These are phyloP conservation scores for Prenolepis imparis DNA, from an alignment of 2,888 invertebrate species.

Conservation along the genomic window DNA sequence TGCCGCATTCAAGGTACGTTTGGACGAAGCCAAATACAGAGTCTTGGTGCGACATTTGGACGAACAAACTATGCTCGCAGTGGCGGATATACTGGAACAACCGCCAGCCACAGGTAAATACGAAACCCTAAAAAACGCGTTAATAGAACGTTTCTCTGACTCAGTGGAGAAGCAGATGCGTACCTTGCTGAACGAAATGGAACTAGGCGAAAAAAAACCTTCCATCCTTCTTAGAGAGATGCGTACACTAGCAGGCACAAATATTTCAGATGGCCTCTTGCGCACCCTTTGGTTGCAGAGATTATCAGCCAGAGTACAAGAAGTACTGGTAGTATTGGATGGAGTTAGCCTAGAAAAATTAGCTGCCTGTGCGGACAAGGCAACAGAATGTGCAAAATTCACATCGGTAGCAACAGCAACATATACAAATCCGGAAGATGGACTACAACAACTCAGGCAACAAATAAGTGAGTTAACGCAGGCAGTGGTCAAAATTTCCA, in stretches of 20 bases:
- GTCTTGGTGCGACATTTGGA: background rate
- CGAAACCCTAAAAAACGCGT: background rate
- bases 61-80: background rate
- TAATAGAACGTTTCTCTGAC: conserved; percentile 10
- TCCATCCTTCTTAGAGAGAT: background rate
- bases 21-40: background rate
- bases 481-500: background rate
- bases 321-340: background rate
- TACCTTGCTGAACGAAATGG: background rate
- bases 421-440: background rate
- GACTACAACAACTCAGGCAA: background rate
- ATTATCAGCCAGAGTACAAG: background rate
- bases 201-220: conserved; percentile 16
- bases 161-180: conserved; percentile 20
- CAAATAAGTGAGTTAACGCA: conserved; percentile 13
- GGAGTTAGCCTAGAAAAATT: background rate
- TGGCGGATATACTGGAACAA: conserved; percentile 20
- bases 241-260: conserved; percentile 18
- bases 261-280: conserved; percentile 1
- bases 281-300: conserved; percentile 5
- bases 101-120: conserved; percentile 2
- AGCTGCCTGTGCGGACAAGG: conserved; percentile 16
- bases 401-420: background rate
- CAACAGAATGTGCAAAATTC: background rate
- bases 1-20: background rate